Evolutionary conservation across 2,797 vertebrate genomes (phyloP).

Genomic region (Rhinichthys osculus): DNA sequence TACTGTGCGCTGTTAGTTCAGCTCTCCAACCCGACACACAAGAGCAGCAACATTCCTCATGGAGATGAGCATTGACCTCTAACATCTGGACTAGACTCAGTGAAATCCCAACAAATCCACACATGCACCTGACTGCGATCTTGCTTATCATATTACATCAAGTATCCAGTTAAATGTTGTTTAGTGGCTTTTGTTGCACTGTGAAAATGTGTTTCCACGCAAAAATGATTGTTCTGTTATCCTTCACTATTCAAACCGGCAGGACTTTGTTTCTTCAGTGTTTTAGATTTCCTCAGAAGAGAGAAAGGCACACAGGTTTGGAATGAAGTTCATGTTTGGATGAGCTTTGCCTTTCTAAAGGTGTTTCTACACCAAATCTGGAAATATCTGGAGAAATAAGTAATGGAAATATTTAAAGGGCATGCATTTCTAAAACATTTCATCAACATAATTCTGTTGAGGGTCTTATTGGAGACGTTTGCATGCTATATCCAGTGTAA

Average conservation of each 20-base stretch:
- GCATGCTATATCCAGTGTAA: background rate
- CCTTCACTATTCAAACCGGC: background rate
- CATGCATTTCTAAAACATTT: background rate
- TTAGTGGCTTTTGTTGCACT: background rate
- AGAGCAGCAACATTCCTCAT: conserved; percentile 45
- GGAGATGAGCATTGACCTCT: conserved; percentile 46
- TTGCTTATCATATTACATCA: background rate
- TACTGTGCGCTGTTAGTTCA: conserved; percentile 15
- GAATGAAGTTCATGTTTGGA: background rate
- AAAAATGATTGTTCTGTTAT: background rate
- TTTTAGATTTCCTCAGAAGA: background rate
- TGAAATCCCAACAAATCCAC: conserved; percentile 25
- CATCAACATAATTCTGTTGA: background rate
- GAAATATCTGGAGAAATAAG: background rate
- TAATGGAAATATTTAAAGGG: background rate
- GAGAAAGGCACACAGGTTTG: background rate
- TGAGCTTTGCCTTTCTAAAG: background rate
- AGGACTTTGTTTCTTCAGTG: background rate
- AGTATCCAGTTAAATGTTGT: background rate
- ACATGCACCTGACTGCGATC: conserved; percentile 16
- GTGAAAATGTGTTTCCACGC: background rate
- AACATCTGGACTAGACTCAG: conserved; percentile 37
- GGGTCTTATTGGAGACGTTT: background rate
- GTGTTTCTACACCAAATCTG: background rate
- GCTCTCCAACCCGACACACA: conserved; percentile 1